Percentiles rank a stretch among this genome's conserved stretches.
These are phyloP conservation scores for Cordylochernes scorpioides DNA, from an alignment of 2,888 invertebrate species.

Conservation along the genomic window DNA sequence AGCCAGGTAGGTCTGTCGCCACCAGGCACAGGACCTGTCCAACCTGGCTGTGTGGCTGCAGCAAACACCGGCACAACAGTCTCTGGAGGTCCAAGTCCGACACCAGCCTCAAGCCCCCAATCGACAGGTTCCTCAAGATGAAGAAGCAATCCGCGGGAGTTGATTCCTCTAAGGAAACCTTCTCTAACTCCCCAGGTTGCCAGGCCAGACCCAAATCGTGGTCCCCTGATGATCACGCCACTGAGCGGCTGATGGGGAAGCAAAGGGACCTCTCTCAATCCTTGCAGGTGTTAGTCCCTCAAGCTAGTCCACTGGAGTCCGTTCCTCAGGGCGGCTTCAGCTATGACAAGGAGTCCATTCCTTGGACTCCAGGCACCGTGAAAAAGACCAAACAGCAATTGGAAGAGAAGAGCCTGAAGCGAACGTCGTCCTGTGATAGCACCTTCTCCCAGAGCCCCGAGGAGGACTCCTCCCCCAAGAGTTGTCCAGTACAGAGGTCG, in stretches of 20 bases:
- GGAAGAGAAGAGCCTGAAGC: conserved; percentile 24
- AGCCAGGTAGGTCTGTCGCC: conserved; percentile 29
- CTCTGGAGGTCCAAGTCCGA: conserved; percentile 76
- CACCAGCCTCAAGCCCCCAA: conserved; percentile 23
- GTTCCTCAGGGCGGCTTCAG: conserved; percentile 2
- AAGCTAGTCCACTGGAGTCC: conserved; percentile 4
- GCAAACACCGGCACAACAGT: conserved; percentile 66
- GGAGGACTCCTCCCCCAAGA: conserved; percentile 1
- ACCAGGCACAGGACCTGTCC: neutral
- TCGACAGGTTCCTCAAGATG: conserved; percentile 25
- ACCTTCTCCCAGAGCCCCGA: conserved; percentile 8
- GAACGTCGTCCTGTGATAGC: conserved; percentile 14
- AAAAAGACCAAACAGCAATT: conserved; percentile 32
- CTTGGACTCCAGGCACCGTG: conserved; percentile 40
- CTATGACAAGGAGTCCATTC: conserved; percentile 33
- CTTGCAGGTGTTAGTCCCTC: conserved; percentile 5
- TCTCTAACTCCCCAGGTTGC: conserved; percentile 13
- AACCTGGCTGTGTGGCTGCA: conserved; percentile 21
- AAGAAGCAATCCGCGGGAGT: conserved; percentile 50
- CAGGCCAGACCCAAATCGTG: conserved; percentile 38
- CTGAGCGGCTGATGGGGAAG: conserved; percentile 39
- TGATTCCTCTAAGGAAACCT: conserved; percentile 22
- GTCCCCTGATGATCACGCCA: conserved; percentile 39
- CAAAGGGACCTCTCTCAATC: conserved; percentile 36
- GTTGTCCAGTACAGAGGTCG: conserved; percentile 5